Conservation (phyloP, 2,797 vertebrate genomes). For the Orientallactaga sibirica region DNA sequence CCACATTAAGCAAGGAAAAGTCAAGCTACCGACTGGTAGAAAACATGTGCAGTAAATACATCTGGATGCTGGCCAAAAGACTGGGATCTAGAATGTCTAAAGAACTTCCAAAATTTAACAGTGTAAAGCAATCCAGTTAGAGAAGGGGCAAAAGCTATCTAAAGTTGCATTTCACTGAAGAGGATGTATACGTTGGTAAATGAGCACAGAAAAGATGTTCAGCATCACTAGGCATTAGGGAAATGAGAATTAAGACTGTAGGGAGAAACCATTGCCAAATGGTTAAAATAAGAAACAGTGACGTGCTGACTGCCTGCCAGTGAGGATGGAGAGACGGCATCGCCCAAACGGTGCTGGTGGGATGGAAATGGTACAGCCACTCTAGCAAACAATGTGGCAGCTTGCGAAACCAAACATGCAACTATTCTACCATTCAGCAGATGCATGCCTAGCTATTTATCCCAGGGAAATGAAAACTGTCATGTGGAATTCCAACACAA, state of each 20-base stretch:
- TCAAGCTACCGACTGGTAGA: background rate
- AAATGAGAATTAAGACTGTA: background rate
- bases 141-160: background rate
- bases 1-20: background rate
- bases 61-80: background rate
- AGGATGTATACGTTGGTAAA: background rate
- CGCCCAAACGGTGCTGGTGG: background rate
- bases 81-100: background rate
- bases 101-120: background rate
- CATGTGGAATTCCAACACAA: background rate
- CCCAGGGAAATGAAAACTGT: background rate
- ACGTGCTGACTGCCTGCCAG: background rate
- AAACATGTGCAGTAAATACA: background rate
- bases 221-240: background rate
- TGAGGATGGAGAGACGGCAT: background rate
- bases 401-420: background rate
- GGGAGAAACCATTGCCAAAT: background rate
- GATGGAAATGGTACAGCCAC: background rate
- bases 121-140: background rate
- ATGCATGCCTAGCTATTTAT: background rate
- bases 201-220: background rate
- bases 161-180: background rate
- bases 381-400: background rate
- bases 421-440: background rate
- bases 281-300: background rate